Evolutionary conservation across 2,888 invertebrate species (phyloP), one percentile per base, ranked within the genome.

Genomic region (Trichopria drosophilae): DNA sequence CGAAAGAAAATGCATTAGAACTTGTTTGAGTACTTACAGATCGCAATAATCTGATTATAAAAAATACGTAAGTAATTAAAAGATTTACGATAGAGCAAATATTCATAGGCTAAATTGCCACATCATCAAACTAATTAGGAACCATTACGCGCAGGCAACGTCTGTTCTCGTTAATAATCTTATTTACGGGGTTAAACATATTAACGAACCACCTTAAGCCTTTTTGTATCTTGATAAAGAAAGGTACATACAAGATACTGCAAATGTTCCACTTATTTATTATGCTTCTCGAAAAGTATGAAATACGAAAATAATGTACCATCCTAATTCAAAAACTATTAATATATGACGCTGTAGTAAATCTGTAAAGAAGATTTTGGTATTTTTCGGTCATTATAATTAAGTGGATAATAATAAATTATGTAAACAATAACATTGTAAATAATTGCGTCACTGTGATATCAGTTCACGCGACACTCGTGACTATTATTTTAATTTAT

Each of bases 1-100:
- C 7, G 57, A 55, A 24, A 35, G 55, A n/a, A 22, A 19, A 16
- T 55, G 53, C 16, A 7, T 51, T 2, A 19, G 51, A 42, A 39
- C 46, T 3, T 55, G 55, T 10, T 5, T 44, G 6, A 29, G 39
- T n/a, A 26, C 23, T 3, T 15, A 26, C 15, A 12, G 43, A 46
- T 19, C 45, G 1, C 23, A 23, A 0, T 22, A 39, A 7, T 39
- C 55, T 6, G 41, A 46, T 2, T 55, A 28, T 10, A 29, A 20
- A 12, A 31, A 50, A 10, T 35, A 20, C 20, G n/a, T 34, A 3
- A 36, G 35, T 12, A 37, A 50, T n/a, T 20, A 49, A 22, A 2
- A 24, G 20, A 32, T 47, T 3, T 34, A 47, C 28, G 23, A 35
- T n/a, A n/a, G n/a, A n/a, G n/a, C 49, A 12, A 42, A 43, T n/a